Evolutionary conservation across 2,888 invertebrate genomes (phyloP).

Genomic region (Rhorus exstirpatorius): DNA sequence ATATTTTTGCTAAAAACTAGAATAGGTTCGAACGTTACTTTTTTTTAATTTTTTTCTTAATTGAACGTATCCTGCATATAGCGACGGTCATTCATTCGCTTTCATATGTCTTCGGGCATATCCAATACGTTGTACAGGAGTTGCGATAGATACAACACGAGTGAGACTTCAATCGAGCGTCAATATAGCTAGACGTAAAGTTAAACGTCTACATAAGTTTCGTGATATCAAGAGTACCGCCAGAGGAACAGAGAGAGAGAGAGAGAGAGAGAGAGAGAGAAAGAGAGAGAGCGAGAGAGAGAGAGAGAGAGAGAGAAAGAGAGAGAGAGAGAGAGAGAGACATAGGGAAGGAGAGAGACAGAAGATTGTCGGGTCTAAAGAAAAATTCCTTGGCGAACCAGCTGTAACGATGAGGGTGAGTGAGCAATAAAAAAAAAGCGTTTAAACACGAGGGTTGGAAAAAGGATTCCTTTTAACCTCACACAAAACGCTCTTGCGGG

Average conservation of each 20-base stretch:
- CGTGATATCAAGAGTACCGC: conserved; percentile 18
- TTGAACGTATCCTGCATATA: background rate
- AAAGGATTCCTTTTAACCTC: conserved; percentile 39
- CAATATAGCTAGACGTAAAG: conserved; percentile 10
- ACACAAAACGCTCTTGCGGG: conserved; percentile 32
- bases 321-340: conserved; percentile 9
- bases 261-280: too few species aligned
- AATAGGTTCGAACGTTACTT: too few species aligned
- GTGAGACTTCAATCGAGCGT: conserved; percentile 17
- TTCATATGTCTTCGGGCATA: background rate
- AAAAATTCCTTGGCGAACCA: conserved; percentile 50
- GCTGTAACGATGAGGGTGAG: conserved; percentile 52
- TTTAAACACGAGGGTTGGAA: conserved; percentile 12
- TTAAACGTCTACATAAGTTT: conserved; percentile 48
- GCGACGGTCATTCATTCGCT: too few species aligned
- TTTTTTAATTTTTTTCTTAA: background rate
- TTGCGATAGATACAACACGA: background rate
- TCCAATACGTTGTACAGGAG: background rate
- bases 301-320: conserved; percentile 8
- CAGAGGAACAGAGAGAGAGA: too few species aligned
- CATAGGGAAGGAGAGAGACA: too few species aligned
- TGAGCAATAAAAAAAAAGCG: conserved; percentile 51
- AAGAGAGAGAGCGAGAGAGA: too few species aligned
- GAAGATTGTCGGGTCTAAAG: conserved; percentile 1
- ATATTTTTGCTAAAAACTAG: background rate